Conservation (phyloP, 1,140 invertebrate genomes). For the Propsilocerus akamusi region DNA sequence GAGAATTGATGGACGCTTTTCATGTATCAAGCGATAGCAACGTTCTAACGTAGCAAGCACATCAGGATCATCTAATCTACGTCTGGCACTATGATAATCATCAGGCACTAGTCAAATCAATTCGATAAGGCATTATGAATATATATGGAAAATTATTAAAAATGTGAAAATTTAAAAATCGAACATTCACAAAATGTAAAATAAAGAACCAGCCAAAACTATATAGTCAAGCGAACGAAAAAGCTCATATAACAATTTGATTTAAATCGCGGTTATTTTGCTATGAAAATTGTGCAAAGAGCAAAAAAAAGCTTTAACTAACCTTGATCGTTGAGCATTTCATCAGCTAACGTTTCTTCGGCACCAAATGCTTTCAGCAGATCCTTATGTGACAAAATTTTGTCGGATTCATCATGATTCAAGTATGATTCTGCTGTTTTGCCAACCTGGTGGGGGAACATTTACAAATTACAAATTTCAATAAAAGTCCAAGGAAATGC, state of each 20-base stretch:
- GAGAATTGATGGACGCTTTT: slow-evolving; percentile 22
- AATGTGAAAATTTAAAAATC: too few relatives aligned
- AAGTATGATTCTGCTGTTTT: slow-evolving; percentile 57
- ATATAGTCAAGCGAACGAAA: too few relatives aligned
- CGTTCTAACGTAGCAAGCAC: slow-evolving; percentile 46
- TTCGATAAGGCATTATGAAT: too few relatives aligned
- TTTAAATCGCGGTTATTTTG: too few relatives aligned
- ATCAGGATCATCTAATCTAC: slow-evolving; percentile 43
- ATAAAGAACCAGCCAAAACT: too few relatives aligned
- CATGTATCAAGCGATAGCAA: slow-evolving; percentile 45
- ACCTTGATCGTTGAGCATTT: slow-evolving; percentile 60
- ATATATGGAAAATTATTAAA: too few relatives aligned
- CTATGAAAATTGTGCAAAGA: too few relatives aligned
- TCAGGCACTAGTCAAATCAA: slow-evolving; percentile 36
- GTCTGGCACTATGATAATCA: slow-evolving; percentile 46
- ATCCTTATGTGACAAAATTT: slow-evolving; percentile 40
- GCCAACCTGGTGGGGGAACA: slow-evolving; percentile 35
- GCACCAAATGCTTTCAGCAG: slow-evolving; percentile 49
- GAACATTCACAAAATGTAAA: too few relatives aligned
- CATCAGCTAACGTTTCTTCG: slow-evolving; percentile 37
- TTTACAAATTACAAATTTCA: not conserved
- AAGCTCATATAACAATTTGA: too few relatives aligned
- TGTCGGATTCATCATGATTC: slow-evolving; percentile 35
- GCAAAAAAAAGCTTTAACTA: too few relatives aligned
- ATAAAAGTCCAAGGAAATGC: slow-evolving; percentile 1